Percentiles rank a stretch among this genome's conserved stretches.
Evolutionary conservation across 2,797 vertebrate species (phyloP).

Genomic region (Podarcis lilfordi): DNA sequence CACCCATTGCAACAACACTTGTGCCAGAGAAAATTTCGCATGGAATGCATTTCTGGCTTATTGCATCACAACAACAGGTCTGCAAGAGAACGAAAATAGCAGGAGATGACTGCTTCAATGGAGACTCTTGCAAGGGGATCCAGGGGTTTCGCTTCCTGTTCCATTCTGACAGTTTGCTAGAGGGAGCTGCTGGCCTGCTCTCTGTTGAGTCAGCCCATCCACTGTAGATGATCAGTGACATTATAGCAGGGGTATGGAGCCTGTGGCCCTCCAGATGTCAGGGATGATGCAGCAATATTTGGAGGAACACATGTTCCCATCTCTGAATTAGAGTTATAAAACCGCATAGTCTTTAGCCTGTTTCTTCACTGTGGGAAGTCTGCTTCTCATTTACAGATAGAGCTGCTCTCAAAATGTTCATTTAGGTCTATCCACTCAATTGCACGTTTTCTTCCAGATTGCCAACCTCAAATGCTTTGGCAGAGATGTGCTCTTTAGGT

Average conservation of each 20-base stretch:
- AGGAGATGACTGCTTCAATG: too few species aligned
- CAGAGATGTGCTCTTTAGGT: not conserved
- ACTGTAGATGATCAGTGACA: not conserved
- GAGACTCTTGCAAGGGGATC: too few species aligned
- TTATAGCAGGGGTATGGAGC: too few species aligned
- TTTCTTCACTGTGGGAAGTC: not conserved
- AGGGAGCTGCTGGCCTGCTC: not conserved
- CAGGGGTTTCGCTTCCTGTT: not conserved
- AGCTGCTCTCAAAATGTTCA: not conserved
- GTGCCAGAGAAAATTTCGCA: too few species aligned
- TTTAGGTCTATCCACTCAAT: not conserved
- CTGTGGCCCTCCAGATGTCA: too few species aligned
- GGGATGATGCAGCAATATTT: too few species aligned
- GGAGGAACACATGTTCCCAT: too few species aligned
- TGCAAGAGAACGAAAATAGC: not conserved
- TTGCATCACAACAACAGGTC: not conserved
- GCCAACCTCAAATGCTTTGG: not conserved
- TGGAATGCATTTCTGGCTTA: not conserved
- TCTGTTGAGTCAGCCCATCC: not conserved
- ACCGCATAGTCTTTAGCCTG: not conserved
- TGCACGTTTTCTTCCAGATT: not conserved
- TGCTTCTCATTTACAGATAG: not conserved
- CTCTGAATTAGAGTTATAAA: too few species aligned
- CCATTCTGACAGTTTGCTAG: not conserved
- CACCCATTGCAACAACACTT: not conserved